A percentile compares a stretch with the other conserved stretches of the same genome.
phyloP scores from a whole-genome alignment of 2,888 invertebrate genomes.

The Harpalus rubripes region DNA sequence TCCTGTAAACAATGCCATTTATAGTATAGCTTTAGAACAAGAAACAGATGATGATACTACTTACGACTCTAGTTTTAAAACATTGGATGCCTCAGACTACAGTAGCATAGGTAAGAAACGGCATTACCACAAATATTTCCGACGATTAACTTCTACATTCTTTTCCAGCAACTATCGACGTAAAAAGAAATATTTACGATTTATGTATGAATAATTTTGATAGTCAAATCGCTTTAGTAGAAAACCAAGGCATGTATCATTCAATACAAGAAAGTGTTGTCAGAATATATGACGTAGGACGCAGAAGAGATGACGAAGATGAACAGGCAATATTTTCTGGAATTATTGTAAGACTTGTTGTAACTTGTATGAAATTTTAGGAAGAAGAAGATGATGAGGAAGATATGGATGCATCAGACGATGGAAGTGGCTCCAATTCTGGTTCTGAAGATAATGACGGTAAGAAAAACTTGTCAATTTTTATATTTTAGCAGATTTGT shows the following conservation, averaged over 20 bases:
- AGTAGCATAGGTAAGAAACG: slow-evolving; percentile 88
- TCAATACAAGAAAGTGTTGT: slow-evolving; percentile 94
- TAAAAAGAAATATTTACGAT: slow-evolving; percentile 93
- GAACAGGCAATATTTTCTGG: slow-evolving; percentile 82
- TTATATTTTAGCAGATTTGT: not conserved
- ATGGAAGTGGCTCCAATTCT: slow-evolving; percentile 80
- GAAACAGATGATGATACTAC: slow-evolving; percentile 85
- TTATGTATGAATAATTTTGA: slow-evolving; percentile 91
- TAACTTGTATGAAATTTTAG: slow-evolving; percentile 73
- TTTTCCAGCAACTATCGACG: slow-evolving; percentile 91
- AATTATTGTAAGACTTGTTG: slow-evolving; percentile 70
- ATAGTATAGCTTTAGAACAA: slow-evolving; percentile 90
- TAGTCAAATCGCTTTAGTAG: slow-evolving; percentile 93
- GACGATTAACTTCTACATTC: not conserved
- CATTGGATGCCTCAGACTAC: slow-evolving; percentile 96
- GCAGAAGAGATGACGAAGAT: slow-evolving; percentile 92
- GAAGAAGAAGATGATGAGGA: slow-evolving; percentile 84
- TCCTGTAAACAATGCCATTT: slow-evolving; percentile 91
- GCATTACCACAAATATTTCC: not conserved
- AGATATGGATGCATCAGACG: slow-evolving; percentile 81
- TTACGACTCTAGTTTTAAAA: slow-evolving; percentile 95
- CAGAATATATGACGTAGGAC: slow-evolving; percentile 94
- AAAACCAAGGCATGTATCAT: slow-evolving; percentile 91
- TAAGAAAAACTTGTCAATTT: slow-evolving; percentile 68
- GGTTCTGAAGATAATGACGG: slow-evolving; percentile 78